A percentile compares a stretch with the other conserved stretches of the same genome.
phyloP scores from a whole-genome alignment of 2,113 vertebrate genomes.

The Melanotaenia duboulayi region DNA sequence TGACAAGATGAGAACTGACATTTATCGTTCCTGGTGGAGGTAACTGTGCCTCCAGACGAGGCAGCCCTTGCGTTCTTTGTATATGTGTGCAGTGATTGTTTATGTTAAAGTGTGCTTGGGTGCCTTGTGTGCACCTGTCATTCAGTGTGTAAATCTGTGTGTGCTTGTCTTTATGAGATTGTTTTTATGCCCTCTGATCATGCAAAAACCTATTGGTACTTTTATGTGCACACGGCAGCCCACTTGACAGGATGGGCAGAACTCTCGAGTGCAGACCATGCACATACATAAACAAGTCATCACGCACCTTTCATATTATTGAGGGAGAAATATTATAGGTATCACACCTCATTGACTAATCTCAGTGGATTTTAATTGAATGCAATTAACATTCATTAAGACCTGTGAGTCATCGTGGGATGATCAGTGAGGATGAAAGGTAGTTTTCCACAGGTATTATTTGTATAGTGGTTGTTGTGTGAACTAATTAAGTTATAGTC shows the following conservation, averaged over 20 bases:
- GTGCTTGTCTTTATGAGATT: slow-evolving; percentile 22
- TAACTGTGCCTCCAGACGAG: slow-evolving; percentile 62
- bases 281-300: slow-evolving; percentile 48
- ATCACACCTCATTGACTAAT: slow-evolving; percentile 56
- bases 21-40: slow-evolving; percentile 73
- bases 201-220: slow-evolving; percentile 27
- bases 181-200: slow-evolving; percentile 33
- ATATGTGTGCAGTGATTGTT: slow-evolving; percentile 13
- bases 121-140: slow-evolving; percentile 3
- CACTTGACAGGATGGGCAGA: slow-evolving; percentile 28
- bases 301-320: slow-evolving; percentile 30
- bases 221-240: slow-evolving; percentile 42
- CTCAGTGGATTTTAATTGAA: slow-evolving; percentile 45
- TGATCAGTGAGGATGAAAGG: slow-evolving; percentile 58
- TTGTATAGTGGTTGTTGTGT: slow-evolving; percentile 34
- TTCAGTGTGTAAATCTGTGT: slow-evolving; percentile 14
- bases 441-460: slow-evolving; percentile 39
- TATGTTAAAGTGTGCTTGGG: neutral
- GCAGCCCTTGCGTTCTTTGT: slow-evolving; percentile 54
- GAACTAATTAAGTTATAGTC: slow-evolving; percentile 41
- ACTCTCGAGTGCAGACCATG: neutral
- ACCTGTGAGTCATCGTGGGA: slow-evolving; percentile 22
- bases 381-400: slow-evolving; percentile 63
- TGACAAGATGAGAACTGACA: slow-evolving; percentile 78
- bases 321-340: slow-evolving; percentile 48